Conservation (phyloP, 2,888 invertebrate genomes). For the Drosophila limbata region DNA sequence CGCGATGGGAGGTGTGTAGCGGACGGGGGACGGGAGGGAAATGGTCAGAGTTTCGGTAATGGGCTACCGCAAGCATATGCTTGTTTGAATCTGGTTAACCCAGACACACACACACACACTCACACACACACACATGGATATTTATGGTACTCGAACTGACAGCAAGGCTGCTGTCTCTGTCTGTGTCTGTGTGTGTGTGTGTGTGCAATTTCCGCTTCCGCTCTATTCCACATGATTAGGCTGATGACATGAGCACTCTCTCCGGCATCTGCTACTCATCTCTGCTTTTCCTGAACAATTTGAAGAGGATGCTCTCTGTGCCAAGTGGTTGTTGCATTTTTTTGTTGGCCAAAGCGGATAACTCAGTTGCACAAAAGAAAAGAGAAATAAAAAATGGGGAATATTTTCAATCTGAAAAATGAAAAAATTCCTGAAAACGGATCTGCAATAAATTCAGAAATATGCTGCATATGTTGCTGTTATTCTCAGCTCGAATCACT, state of each 20-base stretch:
- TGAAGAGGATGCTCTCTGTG: slow-evolving; percentile 1
- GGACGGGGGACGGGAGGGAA: neutral
- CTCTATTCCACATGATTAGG: slow-evolving; percentile 77
- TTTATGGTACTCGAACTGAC: slow-evolving; percentile 24
- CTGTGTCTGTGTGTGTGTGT: slow-evolving; percentile 32
- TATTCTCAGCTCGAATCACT: neutral
- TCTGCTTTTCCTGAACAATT: slow-evolving; percentile 14
- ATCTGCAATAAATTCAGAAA: slow-evolving; percentile 2
- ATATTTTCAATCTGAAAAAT: slow-evolving; percentile 4
- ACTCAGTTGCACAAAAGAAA: slow-evolving; percentile 23
- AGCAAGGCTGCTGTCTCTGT: slow-evolving; percentile 12
- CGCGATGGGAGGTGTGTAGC: slow-evolving; percentile 18
- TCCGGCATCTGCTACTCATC: slow-evolving; percentile 43
- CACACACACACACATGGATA: slow-evolving; percentile 10
- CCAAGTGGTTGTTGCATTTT: slow-evolving; percentile 1
- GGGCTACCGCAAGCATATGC: slow-evolving; percentile 42
- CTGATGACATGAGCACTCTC: slow-evolving; percentile 60
- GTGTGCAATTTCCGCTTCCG: slow-evolving; percentile 74
- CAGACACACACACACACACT: slow-evolving; percentile 21
- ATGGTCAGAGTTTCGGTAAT: slow-evolving; percentile 14
- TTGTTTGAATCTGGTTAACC: slow-evolving; percentile 56
- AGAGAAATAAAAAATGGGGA: neutral
- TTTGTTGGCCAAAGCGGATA: slow-evolving; percentile 13
- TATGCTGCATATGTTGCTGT: neutral
- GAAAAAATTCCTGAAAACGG: neutral